Conservation (phyloP, 2,113 vertebrate genomes). For the Ranitomeya imitator region DNA sequence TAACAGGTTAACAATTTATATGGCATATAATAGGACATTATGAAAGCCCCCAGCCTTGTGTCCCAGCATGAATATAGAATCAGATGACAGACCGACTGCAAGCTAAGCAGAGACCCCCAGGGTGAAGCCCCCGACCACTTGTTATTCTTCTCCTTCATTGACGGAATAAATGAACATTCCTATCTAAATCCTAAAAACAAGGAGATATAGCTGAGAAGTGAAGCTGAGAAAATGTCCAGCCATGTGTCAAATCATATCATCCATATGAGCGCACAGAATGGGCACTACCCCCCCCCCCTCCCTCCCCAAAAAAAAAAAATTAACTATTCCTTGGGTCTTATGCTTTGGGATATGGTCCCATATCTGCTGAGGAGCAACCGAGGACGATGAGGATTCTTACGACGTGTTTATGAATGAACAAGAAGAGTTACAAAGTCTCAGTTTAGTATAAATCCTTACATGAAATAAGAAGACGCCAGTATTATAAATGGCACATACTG, state of each 20-base stretch:
- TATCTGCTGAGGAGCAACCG: background rate
- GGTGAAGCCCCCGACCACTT: background rate
- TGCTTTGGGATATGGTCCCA: background rate
- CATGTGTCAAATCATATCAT: slow-evolving; percentile 33
- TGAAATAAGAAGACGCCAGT: too few relatives aligned
- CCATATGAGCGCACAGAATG: background rate
- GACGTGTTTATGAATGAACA: too few relatives aligned
- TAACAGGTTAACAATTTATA: background rate
- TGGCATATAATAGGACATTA: background rate
- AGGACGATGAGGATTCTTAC: background rate
- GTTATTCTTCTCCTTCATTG: slow-evolving; percentile 41
- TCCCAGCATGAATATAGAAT: background rate
- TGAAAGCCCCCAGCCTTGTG: background rate
- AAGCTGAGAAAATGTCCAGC: slow-evolving; percentile 8
- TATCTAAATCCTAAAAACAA: background rate
- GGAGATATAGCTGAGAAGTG: background rate
- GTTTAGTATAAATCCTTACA: too few relatives aligned
- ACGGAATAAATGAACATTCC: slow-evolving; percentile 28
- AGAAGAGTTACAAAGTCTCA: too few relatives aligned
- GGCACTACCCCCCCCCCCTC: background rate
- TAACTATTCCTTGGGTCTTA: background rate
- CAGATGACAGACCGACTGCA: background rate
- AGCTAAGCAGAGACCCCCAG: slow-evolving; percentile 11
- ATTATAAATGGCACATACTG: too few relatives aligned
- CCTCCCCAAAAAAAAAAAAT: too few relatives aligned